These are phyloP conservation scores for Tetragnatha versicolor DNA, from an alignment of 1,140 invertebrate genomes.

Conservation along the genomic window DNA sequence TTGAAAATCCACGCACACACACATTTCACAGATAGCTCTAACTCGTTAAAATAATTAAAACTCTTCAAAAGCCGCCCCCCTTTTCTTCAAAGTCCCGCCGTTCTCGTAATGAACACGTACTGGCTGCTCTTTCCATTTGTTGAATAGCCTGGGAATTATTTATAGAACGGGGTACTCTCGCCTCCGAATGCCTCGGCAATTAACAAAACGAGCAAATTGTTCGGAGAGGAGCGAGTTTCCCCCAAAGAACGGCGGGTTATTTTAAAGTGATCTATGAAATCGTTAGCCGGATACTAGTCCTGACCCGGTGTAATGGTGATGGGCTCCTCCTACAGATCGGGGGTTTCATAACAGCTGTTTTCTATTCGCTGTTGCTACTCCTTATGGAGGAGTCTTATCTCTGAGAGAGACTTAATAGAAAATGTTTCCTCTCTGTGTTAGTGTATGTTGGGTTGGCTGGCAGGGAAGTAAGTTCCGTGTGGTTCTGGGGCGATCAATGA, in stretches of 20 bases:
- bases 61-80: background rate
- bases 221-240: background rate
- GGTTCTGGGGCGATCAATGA: too few relatives aligned
- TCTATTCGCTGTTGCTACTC: background rate
- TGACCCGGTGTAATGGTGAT: slow-evolving; percentile 12
- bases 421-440: too few relatives aligned
- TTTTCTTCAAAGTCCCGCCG: background rate
- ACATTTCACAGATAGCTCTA: background rate
- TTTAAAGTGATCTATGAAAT: slow-evolving; percentile 50
- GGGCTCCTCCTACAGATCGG: background rate
- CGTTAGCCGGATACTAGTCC: background rate
- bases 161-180: slow-evolving; percentile 16
- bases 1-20: too few relatives aligned
- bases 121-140: slow-evolving; percentile 15
- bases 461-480: too few relatives aligned
- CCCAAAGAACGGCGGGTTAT: slow-evolving; percentile 17
- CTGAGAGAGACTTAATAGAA: too few relatives aligned
- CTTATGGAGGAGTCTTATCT: too few relatives aligned
- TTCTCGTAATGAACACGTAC: slow-evolving; percentile 34
- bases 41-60: slow-evolving; percentile 42
- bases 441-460: too few relatives aligned
- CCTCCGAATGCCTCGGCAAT: slow-evolving; percentile 34
- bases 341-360: slow-evolving; percentile 37
- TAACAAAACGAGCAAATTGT: slow-evolving; percentile 33
- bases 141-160: slow-evolving; percentile 22